A percentile compares a stretch with the other conserved stretches of the same genome.
Evolutionary conservation across 2,113 vertebrate genomes (phyloP).

Genomic region (Hassar affinis): DNA sequence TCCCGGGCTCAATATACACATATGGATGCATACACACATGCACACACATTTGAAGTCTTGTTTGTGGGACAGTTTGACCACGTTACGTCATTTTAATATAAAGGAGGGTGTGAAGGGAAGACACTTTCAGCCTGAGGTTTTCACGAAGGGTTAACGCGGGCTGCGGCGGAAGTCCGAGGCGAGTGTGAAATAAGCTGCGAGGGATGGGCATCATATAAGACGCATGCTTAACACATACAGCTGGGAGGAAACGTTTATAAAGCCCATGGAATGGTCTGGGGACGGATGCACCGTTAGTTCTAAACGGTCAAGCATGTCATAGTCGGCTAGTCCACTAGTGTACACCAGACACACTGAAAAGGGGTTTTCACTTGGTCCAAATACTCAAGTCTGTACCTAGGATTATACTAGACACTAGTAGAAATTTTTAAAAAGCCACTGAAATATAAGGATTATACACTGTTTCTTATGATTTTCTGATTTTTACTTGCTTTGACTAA

Average conservation of each 20-base stretch:
- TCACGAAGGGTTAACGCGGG: constrained; percentile 72
- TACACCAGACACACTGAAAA: not conserved
- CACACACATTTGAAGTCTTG: constrained; percentile 70
- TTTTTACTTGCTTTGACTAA: too few species aligned
- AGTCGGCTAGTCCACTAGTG: not conserved
- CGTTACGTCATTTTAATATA: constrained; percentile 75
- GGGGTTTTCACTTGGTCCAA: not conserved
- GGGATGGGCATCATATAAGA: constrained; percentile 56
- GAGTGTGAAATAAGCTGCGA: constrained; percentile 74
- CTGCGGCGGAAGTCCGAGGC: constrained; percentile 72
- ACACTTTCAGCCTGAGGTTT: constrained; percentile 66
- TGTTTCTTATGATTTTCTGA: too few species aligned
- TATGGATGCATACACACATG: not conserved
- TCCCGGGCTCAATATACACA: constrained; percentile 51
- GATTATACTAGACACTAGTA: not conserved
- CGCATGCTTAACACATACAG: constrained; percentile 15
- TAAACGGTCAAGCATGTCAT: not conserved
- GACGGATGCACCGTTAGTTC: not conserved
- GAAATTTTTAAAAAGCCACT: too few species aligned
- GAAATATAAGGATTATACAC: too few species aligned
- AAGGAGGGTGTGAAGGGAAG: constrained; percentile 64
- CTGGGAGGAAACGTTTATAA: constrained; percentile 29
- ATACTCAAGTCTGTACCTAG: not conserved
- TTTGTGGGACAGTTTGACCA: constrained; percentile 58
- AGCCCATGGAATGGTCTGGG: constrained; percentile 17